phyloP scores from a whole-genome alignment of 2,113 vertebrate genomes.

The Phaethon lepturus region DNA sequence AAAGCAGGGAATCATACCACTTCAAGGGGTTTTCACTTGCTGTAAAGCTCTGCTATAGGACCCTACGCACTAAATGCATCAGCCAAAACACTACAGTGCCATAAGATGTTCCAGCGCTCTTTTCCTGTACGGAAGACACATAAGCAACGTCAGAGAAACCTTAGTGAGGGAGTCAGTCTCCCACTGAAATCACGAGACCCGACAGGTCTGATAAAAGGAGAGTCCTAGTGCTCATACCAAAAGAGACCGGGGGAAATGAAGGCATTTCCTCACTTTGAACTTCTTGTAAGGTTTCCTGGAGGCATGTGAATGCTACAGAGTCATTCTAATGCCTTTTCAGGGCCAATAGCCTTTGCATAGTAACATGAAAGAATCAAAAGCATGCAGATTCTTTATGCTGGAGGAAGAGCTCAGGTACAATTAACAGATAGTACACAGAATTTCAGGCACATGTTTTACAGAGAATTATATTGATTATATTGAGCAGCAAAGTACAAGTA shows the following conservation, averaged over 20 bases:
- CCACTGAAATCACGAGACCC: not conserved
- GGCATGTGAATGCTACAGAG: not conserved
- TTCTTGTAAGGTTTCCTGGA: constrained; percentile 22
- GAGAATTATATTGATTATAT: not conserved
- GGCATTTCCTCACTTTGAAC: constrained; percentile 38
- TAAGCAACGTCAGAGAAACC: not conserved
- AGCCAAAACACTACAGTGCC: not conserved
- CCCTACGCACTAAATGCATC: not conserved
- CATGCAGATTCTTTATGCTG: not conserved
- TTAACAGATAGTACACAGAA: not conserved
- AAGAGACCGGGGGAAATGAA: constrained; percentile 12
- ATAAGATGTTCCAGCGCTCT: not conserved
- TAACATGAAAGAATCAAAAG: constrained; percentile 39
- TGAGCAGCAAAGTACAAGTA: not conserved
- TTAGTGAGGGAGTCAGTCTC: not conserved
- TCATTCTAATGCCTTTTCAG: constrained; percentile 14
- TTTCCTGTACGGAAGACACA: not conserved
- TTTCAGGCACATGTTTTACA: not conserved
- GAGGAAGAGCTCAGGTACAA: not conserved
- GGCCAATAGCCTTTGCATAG: constrained; percentile 9
- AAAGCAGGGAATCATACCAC: not conserved
- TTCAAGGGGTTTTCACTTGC: not conserved
- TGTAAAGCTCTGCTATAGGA: not conserved
- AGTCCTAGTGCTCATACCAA: not conserved
- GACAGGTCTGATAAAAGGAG: constrained; percentile 18